These are phyloP conservation scores for Cheilosia pagana DNA, from an alignment of 2,888 invertebrate species.

Conservation along the genomic window DNA sequence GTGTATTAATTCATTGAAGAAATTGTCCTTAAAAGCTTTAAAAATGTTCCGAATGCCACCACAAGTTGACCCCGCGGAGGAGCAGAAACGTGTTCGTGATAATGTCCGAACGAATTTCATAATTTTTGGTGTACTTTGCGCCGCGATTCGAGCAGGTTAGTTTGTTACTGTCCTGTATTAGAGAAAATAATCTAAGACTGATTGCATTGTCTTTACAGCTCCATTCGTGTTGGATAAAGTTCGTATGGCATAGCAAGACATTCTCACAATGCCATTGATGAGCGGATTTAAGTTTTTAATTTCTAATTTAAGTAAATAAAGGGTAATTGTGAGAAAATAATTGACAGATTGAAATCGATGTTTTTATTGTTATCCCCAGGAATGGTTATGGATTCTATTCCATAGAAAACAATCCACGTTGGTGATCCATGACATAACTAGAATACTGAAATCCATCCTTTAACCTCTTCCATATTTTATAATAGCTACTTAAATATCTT, in stretches of 20 bases:
- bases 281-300: slow-evolving; percentile 59
- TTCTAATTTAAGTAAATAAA: slow-evolving; percentile 60
- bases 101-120: slow-evolving; percentile 81
- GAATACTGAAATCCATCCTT: no score
- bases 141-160: slow-evolving; percentile 81
- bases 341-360: no score
- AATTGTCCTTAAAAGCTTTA: background rate
- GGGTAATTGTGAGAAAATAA: slow-evolving; percentile 17
- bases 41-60: slow-evolving; percentile 82
- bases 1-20: background rate
- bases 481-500: background rate
- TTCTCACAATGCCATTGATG: slow-evolving; percentile 48
- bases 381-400: no score
- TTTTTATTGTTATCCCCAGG: no score
- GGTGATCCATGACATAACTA: no score
- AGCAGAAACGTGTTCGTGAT: slow-evolving; percentile 80
- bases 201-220: slow-evolving; percentile 33
- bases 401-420: no score
- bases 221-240: slow-evolving; percentile 57
- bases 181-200: slow-evolving; percentile 22
- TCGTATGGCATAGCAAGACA: slow-evolving; percentile 56
- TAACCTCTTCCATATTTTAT: background rate
- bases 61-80: slow-evolving; percentile 82
- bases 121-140: slow-evolving; percentile 80
- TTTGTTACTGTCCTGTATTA: background rate